phyloP scores from a whole-genome alignment of 2,888 invertebrate genomes.

The Parapristionchus giblindavisi region DNA sequence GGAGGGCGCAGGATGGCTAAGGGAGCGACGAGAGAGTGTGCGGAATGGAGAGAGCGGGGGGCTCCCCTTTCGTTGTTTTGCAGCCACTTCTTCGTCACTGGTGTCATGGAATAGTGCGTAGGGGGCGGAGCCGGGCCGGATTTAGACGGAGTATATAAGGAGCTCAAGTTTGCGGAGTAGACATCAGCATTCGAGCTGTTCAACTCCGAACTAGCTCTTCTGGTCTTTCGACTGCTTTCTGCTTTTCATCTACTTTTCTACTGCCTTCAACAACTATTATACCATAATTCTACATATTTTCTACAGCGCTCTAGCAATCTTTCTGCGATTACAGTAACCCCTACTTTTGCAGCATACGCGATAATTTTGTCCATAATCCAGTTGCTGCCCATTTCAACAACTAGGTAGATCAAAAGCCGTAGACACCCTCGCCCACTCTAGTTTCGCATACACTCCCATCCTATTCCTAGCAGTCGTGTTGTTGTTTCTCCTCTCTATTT shows the following conservation, averaged over 20 bases:
- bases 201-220: no score
- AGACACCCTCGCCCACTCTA: not conserved
- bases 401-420: not conserved
- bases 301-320: not conserved
- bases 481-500: not conserved
- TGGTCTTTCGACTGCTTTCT: no score
- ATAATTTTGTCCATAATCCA: not conserved
- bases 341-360: not conserved
- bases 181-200: no score
- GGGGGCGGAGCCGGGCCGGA: conserved; percentile 25
- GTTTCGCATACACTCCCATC: not conserved
- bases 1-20: no score
- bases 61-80: conserved; percentile 5
- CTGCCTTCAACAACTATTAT: no score
- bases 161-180: not conserved
- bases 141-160: conserved; percentile 21
- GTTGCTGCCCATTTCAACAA: not conserved
- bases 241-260: no score
- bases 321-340: not conserved
- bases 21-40: conserved; percentile 1
- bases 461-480: not conserved
- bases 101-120: conserved; percentile 13
- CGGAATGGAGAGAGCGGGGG: not conserved
- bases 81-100: not conserved
- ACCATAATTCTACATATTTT: not conserved